These are phyloP conservation scores for Metalampra italica DNA, from an alignment of 2,888 invertebrate genomes.

Conservation along the genomic window DNA sequence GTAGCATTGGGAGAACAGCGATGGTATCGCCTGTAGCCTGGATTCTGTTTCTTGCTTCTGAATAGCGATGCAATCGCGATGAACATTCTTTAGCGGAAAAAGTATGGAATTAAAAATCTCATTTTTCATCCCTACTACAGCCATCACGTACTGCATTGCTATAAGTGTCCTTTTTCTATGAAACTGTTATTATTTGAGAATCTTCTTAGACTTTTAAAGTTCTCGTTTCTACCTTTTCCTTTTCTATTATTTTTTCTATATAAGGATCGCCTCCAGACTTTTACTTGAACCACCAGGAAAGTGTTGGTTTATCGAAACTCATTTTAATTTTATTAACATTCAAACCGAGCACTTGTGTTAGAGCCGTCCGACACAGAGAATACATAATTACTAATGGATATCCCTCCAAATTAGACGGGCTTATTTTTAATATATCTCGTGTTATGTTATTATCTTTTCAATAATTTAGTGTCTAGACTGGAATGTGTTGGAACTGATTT, in stretches of 20 bases:
- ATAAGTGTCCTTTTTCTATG: too few relatives aligned
- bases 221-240: too few relatives aligned
- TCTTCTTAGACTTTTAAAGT: too few relatives aligned
- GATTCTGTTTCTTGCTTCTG: neutral
- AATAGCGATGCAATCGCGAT: neutral
- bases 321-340: constrained; percentile 51
- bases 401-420: constrained; percentile 38
- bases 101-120: neutral
- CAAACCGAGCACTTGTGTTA: constrained; percentile 32
- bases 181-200: too few relatives aligned
- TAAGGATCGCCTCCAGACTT: neutral
- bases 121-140: too few relatives aligned
- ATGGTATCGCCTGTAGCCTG: neutral
- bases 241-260: too few relatives aligned
- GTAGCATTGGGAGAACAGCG: too few relatives aligned
- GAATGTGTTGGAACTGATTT: constrained; percentile 27
- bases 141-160: too few relatives aligned
- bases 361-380: constrained; percentile 36
- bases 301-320: constrained; percentile 35
- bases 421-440: constrained; percentile 26
- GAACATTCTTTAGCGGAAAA: neutral
- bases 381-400: constrained; percentile 47
- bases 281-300: constrained; percentile 20
- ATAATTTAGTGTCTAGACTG: constrained; percentile 24
- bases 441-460: constrained; percentile 27